These are phyloP conservation scores for Pristis pectinata DNA, from an alignment of 2,797 vertebrate genomes.

Conservation along the genomic window DNA sequence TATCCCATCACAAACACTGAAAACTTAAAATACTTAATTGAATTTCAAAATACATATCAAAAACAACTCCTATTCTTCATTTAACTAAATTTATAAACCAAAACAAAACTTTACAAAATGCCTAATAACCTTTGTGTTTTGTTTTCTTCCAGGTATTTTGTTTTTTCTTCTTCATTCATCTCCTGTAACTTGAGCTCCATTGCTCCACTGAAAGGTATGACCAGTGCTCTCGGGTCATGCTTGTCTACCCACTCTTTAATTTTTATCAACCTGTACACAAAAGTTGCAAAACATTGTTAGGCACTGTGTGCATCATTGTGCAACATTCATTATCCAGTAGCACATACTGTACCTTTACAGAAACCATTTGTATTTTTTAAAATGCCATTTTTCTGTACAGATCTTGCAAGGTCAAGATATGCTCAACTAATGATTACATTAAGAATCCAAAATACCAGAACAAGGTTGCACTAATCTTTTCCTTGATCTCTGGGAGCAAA, in stretches of 20 bases:
- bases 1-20: not conserved
- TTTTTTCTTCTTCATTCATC: slow-evolving; percentile 79
- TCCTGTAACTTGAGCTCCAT: slow-evolving; percentile 87
- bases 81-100: slow-evolving; percentile 61
- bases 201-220: slow-evolving; percentile 88
- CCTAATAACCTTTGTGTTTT: slow-evolving; percentile 99
- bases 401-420: slow-evolving; percentile 68
- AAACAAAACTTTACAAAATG: slow-evolving; percentile 98
- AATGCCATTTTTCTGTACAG: slow-evolving; percentile 72
- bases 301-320: slow-evolving; percentile 72
- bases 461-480: not conserved
- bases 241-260: slow-evolving; percentile 98
- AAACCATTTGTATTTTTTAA: slow-evolving; percentile 68
- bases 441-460: not conserved
- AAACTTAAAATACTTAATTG: not conserved
- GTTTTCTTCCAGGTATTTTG: slow-evolving; percentile 87
- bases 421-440: slow-evolving; percentile 38
- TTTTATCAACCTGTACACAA: slow-evolving; percentile 83
- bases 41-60: not conserved
- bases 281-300: slow-evolving; percentile 70
- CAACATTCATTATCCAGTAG: slow-evolving; percentile 71
- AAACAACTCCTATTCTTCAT: not conserved
- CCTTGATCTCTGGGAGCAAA: not conserved
- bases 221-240: slow-evolving; percentile 85
- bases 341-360: slow-evolving; percentile 81